These are phyloP conservation scores for Melanotaenia duboulayi DNA, from an alignment of 2,113 vertebrate genomes.

Conservation along the genomic window DNA sequence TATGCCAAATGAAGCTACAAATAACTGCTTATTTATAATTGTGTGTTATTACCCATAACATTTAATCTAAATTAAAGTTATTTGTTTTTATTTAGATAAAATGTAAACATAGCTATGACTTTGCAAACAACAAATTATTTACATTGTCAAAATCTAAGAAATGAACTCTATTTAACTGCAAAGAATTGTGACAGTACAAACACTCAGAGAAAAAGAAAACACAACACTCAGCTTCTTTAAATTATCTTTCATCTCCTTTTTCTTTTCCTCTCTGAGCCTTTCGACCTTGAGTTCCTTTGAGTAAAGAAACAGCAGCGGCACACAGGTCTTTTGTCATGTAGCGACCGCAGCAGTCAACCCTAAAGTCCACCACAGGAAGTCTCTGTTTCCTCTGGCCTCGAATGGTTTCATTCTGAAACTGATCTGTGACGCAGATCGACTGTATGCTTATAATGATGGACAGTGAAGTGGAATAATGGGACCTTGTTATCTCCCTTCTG, in stretches of 20 bases:
- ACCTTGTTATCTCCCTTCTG: not conserved
- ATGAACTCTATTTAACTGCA: not conserved
- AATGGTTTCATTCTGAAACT: not conserved
- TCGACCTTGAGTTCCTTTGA: constrained; percentile 47
- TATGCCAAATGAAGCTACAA: no score
- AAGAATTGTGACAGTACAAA: not conserved
- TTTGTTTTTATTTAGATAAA: not conserved
- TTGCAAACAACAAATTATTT: no score
- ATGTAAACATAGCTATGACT: not conserved
- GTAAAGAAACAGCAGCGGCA: constrained; percentile 10
- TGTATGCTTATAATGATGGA: constrained; percentile 12
- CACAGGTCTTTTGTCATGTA: constrained; percentile 49
- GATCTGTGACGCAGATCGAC: not conserved
- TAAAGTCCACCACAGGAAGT: constrained; percentile 21
- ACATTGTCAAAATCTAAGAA: no score
- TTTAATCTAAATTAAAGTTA: no score
- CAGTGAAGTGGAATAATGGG: constrained; percentile 9
- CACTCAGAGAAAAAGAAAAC: constrained; percentile 6
- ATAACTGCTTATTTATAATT: no score
- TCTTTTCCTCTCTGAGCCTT: constrained; percentile 10
- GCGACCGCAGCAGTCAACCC: constrained; percentile 26
- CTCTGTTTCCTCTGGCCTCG: not conserved
- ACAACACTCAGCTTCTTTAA: constrained; percentile 26
- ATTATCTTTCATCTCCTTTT: constrained; percentile 22
- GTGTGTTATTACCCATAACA: no score